A percentile compares a stretch with the other conserved stretches of the same genome.
Evolutionary conservation across 2,113 vertebrate genomes (phyloP).

Genomic region (Percina caprodes): DNA sequence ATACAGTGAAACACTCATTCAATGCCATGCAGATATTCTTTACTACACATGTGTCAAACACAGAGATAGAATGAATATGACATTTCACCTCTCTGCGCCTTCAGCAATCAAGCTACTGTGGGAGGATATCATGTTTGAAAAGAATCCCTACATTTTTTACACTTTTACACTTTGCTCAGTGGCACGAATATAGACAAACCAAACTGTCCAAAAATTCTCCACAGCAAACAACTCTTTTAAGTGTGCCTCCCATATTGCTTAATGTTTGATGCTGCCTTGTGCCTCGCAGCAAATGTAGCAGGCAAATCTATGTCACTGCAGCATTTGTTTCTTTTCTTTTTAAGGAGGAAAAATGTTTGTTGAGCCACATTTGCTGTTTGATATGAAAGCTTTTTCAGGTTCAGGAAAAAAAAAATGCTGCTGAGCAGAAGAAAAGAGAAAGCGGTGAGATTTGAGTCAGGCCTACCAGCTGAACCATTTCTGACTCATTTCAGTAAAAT

Average conservation of each 20-base stretch:
- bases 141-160: constrained; percentile 30
- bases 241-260: constrained; percentile 55
- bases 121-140: constrained; percentile 46
- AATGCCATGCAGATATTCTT: constrained; percentile 46
- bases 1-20: constrained; percentile 22
- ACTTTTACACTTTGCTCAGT: constrained; percentile 28
- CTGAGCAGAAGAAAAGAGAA: constrained; percentile 49
- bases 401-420: constrained; percentile 39
- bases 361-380: constrained; percentile 48
- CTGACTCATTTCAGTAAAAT: constrained; percentile 67
- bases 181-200: constrained; percentile 59
- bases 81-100: constrained; percentile 49
- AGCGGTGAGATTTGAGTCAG: constrained; percentile 45
- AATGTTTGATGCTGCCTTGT: constrained; percentile 68
- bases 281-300: constrained; percentile 60
- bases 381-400: constrained; percentile 70
- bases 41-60: constrained; percentile 36
- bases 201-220: constrained; percentile 46
- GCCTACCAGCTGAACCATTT: constrained; percentile 46
- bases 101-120: constrained; percentile 54
- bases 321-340: constrained; percentile 46
- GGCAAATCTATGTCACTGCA: constrained; percentile 53
- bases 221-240: constrained; percentile 62
- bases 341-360: constrained; percentile 43
- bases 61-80: constrained; percentile 21